Conservation (phyloP, 2,888 invertebrate genomes). For the Antheraea yamamai region DNA sequence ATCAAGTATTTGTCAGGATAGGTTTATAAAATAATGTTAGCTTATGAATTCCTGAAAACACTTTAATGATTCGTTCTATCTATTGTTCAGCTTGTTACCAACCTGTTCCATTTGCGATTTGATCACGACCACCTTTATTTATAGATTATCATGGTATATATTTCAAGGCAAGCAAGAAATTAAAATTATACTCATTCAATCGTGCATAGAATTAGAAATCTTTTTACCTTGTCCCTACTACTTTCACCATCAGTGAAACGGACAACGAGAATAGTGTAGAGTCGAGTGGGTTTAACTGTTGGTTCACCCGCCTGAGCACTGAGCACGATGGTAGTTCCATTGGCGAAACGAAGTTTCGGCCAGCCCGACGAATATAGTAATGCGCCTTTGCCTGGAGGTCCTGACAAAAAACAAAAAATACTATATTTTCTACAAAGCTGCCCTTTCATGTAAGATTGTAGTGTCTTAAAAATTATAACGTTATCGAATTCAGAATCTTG, state of each 20-base stretch:
- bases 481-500: not conserved
- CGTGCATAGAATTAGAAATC: not conserved
- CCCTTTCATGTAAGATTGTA: not conserved
- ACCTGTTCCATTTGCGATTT: no score
- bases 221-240: constrained; percentile 60
- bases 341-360: constrained; percentile 70
- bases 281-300: constrained; percentile 66
- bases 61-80: no score
- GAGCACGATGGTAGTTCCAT: constrained; percentile 53
- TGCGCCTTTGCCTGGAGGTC: constrained; percentile 69
- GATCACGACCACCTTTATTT: no score
- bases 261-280: constrained; percentile 73
- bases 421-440: not conserved
- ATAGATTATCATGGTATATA: no score
- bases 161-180: no score
- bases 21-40: no score
- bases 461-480: not conserved
- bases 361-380: constrained; percentile 79
- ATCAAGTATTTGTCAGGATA: no score
- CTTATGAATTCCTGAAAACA: no score
- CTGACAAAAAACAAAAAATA: constrained; percentile 36
- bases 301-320: constrained; percentile 67
- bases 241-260: constrained; percentile 67
- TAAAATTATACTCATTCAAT: no score
- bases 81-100: no score